phyloP scores from a whole-genome alignment of 2,113 vertebrate genomes.

The Ariopsis seemanni region DNA sequence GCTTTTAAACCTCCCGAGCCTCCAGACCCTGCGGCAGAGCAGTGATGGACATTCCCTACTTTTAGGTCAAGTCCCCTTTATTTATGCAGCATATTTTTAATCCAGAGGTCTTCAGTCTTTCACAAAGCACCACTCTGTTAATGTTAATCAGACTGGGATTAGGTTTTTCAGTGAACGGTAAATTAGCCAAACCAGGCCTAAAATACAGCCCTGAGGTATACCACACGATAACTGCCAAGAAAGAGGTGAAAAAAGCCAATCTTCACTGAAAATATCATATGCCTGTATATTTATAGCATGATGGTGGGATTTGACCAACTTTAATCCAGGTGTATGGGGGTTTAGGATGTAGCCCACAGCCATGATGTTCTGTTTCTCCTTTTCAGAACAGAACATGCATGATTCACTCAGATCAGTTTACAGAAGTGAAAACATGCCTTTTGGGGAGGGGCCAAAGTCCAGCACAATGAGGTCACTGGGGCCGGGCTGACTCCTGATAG shows the following conservation, averaged over 20 bases:
- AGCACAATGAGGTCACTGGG: constrained; percentile 74
- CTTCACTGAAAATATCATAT: background rate
- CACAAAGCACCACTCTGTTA: background rate
- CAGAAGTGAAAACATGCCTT: constrained; percentile 56
- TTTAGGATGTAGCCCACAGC: background rate
- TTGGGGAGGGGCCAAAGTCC: constrained; percentile 78
- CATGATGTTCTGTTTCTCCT: background rate
- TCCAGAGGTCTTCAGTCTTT: background rate
- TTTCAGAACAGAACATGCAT: background rate
- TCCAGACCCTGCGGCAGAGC: background rate
- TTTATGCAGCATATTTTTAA: too few species aligned
- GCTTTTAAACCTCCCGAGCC: background rate
- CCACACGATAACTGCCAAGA: background rate
- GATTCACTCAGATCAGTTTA: background rate
- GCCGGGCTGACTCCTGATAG: constrained; percentile 58
- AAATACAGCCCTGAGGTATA: background rate
- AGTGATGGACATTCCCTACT: background rate
- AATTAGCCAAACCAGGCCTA: background rate
- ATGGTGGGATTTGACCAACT: background rate
- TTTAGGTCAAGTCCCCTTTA: too few species aligned
- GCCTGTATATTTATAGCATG: background rate
- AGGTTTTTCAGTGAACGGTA: too few species aligned
- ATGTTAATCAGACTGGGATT: background rate
- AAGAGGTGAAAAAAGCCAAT: background rate
- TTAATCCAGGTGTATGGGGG: background rate